Evolutionary conservation across 1,140 invertebrate species (phyloP).

Genomic region (Sipha flava): DNA sequence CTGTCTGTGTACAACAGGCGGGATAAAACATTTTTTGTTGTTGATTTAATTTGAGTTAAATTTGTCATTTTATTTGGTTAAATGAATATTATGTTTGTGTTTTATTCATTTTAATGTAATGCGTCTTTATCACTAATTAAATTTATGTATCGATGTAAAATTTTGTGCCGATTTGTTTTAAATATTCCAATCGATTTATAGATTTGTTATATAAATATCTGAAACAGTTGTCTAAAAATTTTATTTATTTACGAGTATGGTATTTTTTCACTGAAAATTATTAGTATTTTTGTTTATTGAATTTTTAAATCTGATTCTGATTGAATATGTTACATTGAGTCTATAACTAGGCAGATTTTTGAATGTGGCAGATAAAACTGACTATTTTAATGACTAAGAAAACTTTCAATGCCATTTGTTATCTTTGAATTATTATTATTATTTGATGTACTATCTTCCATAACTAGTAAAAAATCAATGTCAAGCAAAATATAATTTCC

Average conservation of each 20-base stretch:
- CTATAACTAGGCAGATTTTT: background rate
- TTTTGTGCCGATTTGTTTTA: background rate
- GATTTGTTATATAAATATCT: background rate
- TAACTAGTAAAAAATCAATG: background rate
- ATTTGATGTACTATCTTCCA: background rate
- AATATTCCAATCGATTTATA: background rate
- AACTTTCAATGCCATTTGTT: no score
- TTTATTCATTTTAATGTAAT: background rate
- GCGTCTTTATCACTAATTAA: background rate
- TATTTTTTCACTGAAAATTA: background rate
- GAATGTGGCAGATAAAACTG: background rate
- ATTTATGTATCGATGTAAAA: background rate
- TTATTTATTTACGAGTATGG: no score
- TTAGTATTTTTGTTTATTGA: background rate
- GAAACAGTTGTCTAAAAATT: no score
- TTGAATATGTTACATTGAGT: background rate
- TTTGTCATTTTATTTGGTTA: background rate
- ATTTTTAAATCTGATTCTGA: background rate
- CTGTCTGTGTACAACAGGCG: background rate
- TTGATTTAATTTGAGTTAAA: no score
- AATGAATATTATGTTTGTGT: background rate
- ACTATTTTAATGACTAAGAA: no score
- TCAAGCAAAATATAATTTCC: no score
- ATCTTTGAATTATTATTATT: no score
- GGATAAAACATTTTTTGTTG: background rate